phyloP scores from a whole-genome alignment of 2,113 vertebrate genomes.

The Uria aalge region DNA sequence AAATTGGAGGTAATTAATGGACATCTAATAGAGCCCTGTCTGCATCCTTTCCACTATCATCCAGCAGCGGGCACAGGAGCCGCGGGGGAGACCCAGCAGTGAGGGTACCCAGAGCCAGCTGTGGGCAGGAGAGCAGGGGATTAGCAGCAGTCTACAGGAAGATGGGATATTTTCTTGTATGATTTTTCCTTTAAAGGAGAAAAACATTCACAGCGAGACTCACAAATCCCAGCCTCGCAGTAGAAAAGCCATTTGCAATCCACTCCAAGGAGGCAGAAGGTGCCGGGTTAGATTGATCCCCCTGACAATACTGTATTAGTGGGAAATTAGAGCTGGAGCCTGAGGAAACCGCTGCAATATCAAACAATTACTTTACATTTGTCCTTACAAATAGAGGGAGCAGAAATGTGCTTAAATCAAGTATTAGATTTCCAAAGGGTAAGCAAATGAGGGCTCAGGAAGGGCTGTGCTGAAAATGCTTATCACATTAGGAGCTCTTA shows the following conservation, averaged over 20 bases:
- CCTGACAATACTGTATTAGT: slow-evolving; percentile 34
- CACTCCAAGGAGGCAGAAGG: slow-evolving; percentile 38
- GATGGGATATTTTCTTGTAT: slow-evolving; percentile 4
- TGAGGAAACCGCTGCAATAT: slow-evolving; percentile 34
- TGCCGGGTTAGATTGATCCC: slow-evolving; percentile 49
- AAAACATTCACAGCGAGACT: neutral
- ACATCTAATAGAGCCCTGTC: neutral
- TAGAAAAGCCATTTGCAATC: slow-evolving; percentile 48
- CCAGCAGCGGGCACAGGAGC: neutral
- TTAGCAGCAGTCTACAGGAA: neutral
- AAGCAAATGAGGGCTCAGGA: slow-evolving; percentile 24
- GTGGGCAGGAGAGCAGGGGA: neutral
- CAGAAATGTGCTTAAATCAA: slow-evolving; percentile 42
- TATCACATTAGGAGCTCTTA: slow-evolving; percentile 14
- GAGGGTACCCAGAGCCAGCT: neutral
- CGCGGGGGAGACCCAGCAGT: fast-evolving
- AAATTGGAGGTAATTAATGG: neutral
- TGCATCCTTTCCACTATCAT: neutral
- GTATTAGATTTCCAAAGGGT: slow-evolving; percentile 40
- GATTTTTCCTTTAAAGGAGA: slow-evolving; percentile 43
- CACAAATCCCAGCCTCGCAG: slow-evolving; percentile 12
- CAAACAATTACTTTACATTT: slow-evolving; percentile 63
- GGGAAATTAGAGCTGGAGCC: slow-evolving; percentile 53
- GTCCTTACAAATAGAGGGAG: slow-evolving; percentile 44
- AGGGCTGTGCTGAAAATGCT: neutral